phyloP scores from a whole-genome alignment of 2,888 invertebrate species.

The Junonia oenone region DNA sequence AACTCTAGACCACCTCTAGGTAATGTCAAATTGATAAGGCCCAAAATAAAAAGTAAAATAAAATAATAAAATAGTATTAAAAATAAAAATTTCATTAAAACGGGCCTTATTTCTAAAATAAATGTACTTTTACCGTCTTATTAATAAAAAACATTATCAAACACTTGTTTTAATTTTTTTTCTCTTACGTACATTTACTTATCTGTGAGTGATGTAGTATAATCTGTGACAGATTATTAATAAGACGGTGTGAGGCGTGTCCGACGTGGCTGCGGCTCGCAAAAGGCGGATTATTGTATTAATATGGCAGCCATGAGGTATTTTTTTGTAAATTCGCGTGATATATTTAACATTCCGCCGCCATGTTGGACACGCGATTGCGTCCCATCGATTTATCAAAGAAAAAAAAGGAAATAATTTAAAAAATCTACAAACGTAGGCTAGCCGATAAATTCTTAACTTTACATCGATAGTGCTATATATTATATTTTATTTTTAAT shows the following conservation, averaged over 20 bases:
- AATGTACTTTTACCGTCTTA: conserved; percentile 13
- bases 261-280: conserved; percentile 1
- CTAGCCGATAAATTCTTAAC: conserved; percentile 41
- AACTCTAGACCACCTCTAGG: conserved; percentile 71
- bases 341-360: neutral
- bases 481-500: conserved; percentile 41
- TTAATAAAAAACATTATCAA: conserved; percentile 3
- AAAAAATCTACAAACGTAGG: conserved; percentile 41
- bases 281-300: conserved; percentile 15
- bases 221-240: conserved; percentile 7
- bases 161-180: neutral
- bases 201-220: neutral
- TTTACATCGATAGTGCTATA: conserved; percentile 45
- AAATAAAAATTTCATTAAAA: conserved; percentile 20
- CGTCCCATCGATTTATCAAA: conserved; percentile 18
- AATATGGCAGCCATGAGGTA: conserved; percentile 25
- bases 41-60: conserved; percentile 29
- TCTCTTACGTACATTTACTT: too few species aligned
- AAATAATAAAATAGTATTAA: conserved; percentile 30
- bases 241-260: neutral
- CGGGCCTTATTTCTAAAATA: conserved; percentile 14
- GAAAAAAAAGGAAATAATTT: conserved; percentile 7
- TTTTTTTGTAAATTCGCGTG: conserved; percentile 7
- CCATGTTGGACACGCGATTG: conserved; percentile 23
- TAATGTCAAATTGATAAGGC: conserved; percentile 71